Conservation (phyloP, 2,888 invertebrate genomes). For the Pachymerium ferrugineum region DNA sequence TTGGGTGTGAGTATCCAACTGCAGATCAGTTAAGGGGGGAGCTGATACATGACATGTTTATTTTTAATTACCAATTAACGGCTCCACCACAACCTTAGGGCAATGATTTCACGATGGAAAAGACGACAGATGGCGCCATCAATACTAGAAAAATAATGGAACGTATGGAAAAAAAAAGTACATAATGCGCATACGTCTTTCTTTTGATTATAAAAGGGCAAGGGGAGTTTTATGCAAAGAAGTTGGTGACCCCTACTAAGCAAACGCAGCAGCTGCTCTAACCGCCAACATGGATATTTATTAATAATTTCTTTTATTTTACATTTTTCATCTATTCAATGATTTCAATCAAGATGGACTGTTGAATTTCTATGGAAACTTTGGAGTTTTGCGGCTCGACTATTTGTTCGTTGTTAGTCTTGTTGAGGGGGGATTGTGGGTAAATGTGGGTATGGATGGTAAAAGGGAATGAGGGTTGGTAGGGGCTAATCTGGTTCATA, state of each 20-base stretch:
- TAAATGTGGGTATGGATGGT: conserved; percentile 8
- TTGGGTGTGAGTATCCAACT: background rate
- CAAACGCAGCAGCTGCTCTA: conserved; percentile 13
- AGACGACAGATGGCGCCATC: conserved; percentile 4
- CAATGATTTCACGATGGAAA: background rate
- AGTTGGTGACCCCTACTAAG: background rate
- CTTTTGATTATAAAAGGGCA: background rate
- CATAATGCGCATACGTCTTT: background rate
- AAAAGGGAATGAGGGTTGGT: background rate
- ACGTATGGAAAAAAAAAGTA: background rate
- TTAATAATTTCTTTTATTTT: background rate
- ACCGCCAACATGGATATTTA: conserved; percentile 13
- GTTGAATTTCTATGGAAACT: background rate
- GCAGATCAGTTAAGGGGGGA: conserved; percentile 7
- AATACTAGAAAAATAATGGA: background rate
- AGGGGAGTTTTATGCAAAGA: background rate
- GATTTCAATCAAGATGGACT: background rate
- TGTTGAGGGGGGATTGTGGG: background rate
- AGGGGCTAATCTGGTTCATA: conserved; percentile 2
- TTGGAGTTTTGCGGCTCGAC: background rate
- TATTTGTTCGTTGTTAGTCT: background rate
- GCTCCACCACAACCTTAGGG: background rate
- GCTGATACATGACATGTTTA: conserved; percentile 8
- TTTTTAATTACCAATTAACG: conserved; percentile 8
- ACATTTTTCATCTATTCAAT: background rate